These are phyloP conservation scores for Callyntrura sp. DNA, from an alignment of 2,888 invertebrate genomes.

Conservation along the genomic window DNA sequence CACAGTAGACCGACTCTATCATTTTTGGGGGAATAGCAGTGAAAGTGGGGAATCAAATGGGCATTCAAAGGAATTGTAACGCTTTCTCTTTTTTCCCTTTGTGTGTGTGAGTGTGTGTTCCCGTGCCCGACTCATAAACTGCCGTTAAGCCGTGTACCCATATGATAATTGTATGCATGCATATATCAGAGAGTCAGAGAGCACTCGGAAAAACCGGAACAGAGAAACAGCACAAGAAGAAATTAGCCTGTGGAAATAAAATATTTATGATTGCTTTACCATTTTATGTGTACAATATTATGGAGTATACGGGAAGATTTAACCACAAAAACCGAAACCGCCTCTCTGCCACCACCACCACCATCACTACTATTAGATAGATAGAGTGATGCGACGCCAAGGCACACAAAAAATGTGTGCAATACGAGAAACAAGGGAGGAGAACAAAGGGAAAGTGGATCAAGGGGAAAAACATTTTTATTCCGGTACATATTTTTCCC, in stretches of 20 bases:
- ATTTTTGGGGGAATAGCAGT: background rate
- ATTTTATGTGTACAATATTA: constrained; percentile 10
- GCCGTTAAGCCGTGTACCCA: background rate
- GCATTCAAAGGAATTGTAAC: constrained; percentile 31
- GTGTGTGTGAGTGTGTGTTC: too few species aligned
- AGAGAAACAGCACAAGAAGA: background rate
- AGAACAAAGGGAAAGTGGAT: constrained; percentile 19
- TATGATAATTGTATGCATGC: background rate
- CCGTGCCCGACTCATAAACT: background rate
- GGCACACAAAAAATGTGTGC: constrained; percentile 21
- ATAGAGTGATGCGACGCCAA: constrained; percentile 16
- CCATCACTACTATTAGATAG: background rate
- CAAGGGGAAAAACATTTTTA: constrained; percentile 54
- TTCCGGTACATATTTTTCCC: constrained; percentile 1
- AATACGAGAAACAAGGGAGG: background rate
- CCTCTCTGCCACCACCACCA: too few species aligned
- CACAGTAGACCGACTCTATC: background rate
- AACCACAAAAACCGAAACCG: constrained; percentile 37
- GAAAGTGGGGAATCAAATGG: background rate
- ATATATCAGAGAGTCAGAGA: background rate
- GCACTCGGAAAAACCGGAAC: background rate
- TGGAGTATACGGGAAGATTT: background rate
- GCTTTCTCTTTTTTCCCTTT: constrained; percentile 35
- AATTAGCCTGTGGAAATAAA: constrained; percentile 39
- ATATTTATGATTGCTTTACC: constrained; percentile 40